These are phyloP conservation scores for Lucilia cuprina DNA, from an alignment of 1,140 invertebrate genomes.

Conservation along the genomic window DNA sequence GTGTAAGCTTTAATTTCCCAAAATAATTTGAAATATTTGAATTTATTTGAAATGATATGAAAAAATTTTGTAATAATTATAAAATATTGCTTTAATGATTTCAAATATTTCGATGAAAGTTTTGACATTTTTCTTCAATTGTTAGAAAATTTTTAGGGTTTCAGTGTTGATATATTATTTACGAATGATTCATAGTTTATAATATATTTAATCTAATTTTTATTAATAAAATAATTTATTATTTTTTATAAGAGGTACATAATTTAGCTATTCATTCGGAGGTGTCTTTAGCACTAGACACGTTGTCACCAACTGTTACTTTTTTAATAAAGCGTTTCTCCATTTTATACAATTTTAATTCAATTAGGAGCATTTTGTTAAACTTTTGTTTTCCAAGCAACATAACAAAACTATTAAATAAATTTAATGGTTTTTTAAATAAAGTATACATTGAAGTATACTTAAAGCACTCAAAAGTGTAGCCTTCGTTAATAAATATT, in stretches of 20 bases:
- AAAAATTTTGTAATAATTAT: background rate
- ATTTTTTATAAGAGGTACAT: no score
- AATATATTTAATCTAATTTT: no score
- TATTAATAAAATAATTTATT: no score
- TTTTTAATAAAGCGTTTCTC: background rate
- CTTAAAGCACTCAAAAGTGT: background rate
- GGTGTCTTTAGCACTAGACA: background rate
- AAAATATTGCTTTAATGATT: no score
- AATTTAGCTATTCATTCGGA: background rate
- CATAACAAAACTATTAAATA: background rate
- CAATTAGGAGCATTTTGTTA: background rate
- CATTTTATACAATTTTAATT: background rate
- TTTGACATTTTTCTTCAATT: no score
- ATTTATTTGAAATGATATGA: background rate
- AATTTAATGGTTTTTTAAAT: background rate
- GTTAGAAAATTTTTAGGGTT: no score
- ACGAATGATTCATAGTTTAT: no score
- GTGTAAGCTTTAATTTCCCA: background rate
- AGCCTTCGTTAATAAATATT: conserved; percentile 20
- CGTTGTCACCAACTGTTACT: background rate
- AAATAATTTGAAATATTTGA: background rate
- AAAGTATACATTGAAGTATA: background rate
- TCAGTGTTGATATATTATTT: no score
- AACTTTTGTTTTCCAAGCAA: background rate
- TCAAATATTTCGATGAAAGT: no score